Conservation (phyloP, 2,113 vertebrate species). For the Oceanites oceanicus region DNA sequence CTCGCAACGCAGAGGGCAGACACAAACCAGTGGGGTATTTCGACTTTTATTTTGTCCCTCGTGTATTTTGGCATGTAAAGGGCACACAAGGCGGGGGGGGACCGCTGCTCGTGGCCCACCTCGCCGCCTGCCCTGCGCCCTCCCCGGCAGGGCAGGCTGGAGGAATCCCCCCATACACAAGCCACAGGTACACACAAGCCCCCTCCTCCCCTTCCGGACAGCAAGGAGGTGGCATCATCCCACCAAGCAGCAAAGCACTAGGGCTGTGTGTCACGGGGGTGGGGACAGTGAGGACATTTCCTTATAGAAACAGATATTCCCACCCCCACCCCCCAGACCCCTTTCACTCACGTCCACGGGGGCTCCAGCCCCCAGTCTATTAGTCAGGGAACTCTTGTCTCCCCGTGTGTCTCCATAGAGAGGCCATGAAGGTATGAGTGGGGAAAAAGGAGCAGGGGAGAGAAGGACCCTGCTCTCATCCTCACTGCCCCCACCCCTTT, state of each 20-base stretch:
- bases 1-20: neutral
- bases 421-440: neutral
- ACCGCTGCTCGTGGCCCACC: neutral
- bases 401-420: neutral
- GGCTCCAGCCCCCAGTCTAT: constrained; percentile 13
- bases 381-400: neutral
- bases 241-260: constrained; percentile 60
- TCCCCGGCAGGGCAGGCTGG: neutral
- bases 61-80: constrained; percentile 60
- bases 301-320: constrained; percentile 36
- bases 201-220: neutral
- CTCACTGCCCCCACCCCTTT: neutral
- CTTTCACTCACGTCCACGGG: neutral
- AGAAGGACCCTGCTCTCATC: neutral
- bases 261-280: neutral
- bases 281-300: constrained; percentile 13
- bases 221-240: constrained; percentile 1
- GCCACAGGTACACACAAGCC: constrained; percentile 33
- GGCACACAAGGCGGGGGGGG: neutral
- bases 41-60: constrained; percentile 57
- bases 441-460: neutral
- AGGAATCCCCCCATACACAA: neutral
- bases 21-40: neutral
- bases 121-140: neutral
- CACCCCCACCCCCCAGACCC: neutral